A percentile compares a stretch with the other conserved stretches of the same genome.
Evolutionary conservation across 1,140 invertebrate species (phyloP).

Genomic region (Sipha flava): DNA sequence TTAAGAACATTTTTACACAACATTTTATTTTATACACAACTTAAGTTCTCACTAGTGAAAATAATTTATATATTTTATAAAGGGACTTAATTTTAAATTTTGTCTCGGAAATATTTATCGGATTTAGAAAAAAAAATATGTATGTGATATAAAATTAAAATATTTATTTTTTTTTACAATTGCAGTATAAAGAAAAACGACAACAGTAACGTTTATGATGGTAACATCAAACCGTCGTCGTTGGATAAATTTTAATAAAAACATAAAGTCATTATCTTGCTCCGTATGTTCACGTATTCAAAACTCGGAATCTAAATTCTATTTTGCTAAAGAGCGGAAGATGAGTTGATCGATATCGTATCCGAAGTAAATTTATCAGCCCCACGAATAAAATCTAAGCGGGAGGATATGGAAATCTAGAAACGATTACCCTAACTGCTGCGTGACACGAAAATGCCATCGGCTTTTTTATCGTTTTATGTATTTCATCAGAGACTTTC

Average conservation of each 20-base stretch:
- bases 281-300: neutral
- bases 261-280: neutral
- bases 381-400: neutral
- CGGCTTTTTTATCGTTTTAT: neutral
- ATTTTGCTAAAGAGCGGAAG: neutral
- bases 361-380: neutral
- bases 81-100: no score
- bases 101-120: no score
- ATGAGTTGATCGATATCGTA: neutral
- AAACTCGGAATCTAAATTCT: neutral
- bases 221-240: no score
- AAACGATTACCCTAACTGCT: neutral
- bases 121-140: no score
- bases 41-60: no score
- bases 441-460: neutral
- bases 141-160: no score
- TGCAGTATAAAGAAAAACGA: no score
- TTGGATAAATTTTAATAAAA: neutral
- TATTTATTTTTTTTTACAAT: no score
- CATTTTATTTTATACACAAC: no score
- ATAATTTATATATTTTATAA: no score
- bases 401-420: neutral
- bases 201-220: no score
- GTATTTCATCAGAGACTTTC: neutral
- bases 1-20: no score